Conservation (phyloP, 2,888 invertebrate species). For the Lacanobia oleracea region DNA sequence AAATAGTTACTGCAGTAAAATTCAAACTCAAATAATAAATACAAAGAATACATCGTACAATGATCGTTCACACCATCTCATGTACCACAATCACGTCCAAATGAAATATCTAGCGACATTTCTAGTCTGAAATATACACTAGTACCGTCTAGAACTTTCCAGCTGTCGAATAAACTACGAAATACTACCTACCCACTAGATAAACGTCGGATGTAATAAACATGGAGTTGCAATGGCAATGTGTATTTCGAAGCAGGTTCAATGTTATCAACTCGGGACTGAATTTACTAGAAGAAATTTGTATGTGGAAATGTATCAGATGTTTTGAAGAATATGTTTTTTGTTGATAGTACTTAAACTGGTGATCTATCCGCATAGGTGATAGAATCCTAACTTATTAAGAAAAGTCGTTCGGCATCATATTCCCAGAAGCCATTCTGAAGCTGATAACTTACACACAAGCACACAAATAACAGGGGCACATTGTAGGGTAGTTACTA, state of each 20-base stretch:
- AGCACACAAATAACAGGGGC: no score
- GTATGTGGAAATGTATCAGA: conserved; percentile 14
- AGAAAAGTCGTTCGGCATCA: neutral
- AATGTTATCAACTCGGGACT: conserved; percentile 31
- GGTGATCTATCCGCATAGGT: neutral
- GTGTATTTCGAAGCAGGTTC: conserved; percentile 29
- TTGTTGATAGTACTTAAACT: neutral
- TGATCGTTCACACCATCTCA: conserved; percentile 66
- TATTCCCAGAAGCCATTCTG: neutral
- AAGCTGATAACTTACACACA: neutral
- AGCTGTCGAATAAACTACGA: conserved; percentile 70
- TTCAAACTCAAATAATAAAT: conserved; percentile 44
- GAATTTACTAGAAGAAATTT: conserved; percentile 21
- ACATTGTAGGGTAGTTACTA: neutral
- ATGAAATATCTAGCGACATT: conserved; percentile 73
- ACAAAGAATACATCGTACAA: conserved; percentile 54
- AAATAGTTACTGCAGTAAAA: conserved; percentile 18
- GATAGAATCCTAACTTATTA: neutral
- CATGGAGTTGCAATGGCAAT: conserved; percentile 43
- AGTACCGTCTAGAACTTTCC: conserved; percentile 64
- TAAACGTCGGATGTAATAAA: conserved; percentile 57
- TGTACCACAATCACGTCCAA: conserved; percentile 76
- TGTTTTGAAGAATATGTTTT: neutral
- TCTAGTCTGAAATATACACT: conserved; percentile 68
- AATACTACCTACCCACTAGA: conserved; percentile 53